Evolutionary conservation across 2,888 invertebrate species (phyloP).

Genomic region (Acanthosepion pharaonis): DNA sequence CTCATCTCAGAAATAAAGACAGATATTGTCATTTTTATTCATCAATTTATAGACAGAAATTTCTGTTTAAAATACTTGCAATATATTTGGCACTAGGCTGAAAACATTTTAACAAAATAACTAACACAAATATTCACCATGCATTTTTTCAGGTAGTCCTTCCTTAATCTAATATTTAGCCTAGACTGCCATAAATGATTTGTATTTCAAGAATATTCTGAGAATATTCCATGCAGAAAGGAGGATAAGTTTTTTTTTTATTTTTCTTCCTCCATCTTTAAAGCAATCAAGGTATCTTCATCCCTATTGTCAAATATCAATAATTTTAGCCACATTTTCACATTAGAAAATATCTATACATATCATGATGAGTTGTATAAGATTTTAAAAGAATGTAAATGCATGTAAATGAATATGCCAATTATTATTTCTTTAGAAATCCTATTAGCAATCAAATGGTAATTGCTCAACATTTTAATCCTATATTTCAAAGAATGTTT

Average conservation of each 20-base stretch:
- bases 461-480: neutral
- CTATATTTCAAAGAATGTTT: neutral
- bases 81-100: neutral
- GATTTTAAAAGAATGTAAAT: neutral
- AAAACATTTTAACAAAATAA: neutral
- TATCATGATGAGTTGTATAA: neutral
- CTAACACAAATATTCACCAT: too few relatives aligned
- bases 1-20: too few relatives aligned
- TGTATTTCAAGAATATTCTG: neutral
- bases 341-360: neutral
- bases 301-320: neutral
- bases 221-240: neutral
- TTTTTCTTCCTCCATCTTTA: neutral
- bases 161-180: neutral
- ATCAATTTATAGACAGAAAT: neutral
- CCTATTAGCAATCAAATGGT: neutral
- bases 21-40: too few relatives aligned
- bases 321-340: neutral
- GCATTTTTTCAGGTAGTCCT: neutral
- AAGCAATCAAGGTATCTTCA: neutral
- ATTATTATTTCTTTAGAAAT: neutral
- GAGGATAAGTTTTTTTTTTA: neutral
- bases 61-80: neutral
- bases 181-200: neutral
- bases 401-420: too few relatives aligned